Conservation (phyloP, 2,797 vertebrate species). For the Eupleurogrammus muticus region DNA sequence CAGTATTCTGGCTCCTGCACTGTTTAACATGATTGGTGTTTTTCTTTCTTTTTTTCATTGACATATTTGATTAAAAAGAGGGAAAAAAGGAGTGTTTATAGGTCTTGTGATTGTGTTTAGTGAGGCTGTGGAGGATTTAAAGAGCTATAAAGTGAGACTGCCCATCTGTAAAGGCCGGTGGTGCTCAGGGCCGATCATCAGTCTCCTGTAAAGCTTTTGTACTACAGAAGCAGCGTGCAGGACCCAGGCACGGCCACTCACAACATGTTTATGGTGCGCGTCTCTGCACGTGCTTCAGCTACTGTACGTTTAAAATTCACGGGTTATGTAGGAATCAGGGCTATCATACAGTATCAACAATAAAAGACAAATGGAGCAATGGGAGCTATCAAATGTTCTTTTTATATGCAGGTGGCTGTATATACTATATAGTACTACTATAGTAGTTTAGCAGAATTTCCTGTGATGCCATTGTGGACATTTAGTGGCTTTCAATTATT, state of each 20-base stretch:
- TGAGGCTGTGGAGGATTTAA: not conserved
- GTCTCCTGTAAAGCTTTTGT: constrained; percentile 70
- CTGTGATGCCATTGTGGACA: not conserved
- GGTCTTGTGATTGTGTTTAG: constrained; percentile 3
- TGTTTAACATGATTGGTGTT: not conserved
- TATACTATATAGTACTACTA: no score
- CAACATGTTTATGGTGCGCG: constrained; percentile 20
- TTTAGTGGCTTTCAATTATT: not conserved
- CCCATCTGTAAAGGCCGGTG: constrained; percentile 38
- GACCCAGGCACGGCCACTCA: constrained; percentile 23
- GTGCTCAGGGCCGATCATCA: constrained; percentile 64
- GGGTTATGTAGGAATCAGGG: not conserved
- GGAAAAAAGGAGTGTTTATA: no score
- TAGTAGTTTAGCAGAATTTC: not conserved
- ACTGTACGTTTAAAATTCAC: not conserved
- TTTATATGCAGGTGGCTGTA: not conserved
- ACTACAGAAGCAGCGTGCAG: constrained; percentile 29
- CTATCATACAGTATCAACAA: not conserved
- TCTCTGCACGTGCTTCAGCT: constrained; percentile 4
- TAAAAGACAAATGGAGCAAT: not conserved
- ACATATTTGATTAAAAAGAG: not conserved
- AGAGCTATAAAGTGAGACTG: constrained; percentile 47
- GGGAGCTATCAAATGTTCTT: no score
- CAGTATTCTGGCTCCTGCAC: not conserved
- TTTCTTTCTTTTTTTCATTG: not conserved